Base-by-base conservation (phyloP, 2,888 invertebrate species). In the Caradrina kadenii region DNA sequence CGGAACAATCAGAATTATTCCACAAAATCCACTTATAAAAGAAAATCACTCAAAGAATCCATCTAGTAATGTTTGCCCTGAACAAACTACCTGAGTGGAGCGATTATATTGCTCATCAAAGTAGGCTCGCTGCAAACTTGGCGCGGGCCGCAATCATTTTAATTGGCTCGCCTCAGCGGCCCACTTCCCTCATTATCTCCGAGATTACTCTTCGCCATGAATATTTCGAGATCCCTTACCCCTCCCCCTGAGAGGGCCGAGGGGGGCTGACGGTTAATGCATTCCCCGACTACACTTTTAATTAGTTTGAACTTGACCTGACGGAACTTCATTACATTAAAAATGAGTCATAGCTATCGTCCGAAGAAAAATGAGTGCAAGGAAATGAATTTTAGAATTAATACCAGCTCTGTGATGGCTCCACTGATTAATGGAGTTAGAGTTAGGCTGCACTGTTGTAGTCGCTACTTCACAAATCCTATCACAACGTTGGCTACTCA, bases 261-360 rank as follows among this genome's bases (percentile, higher is more conserved):
- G 56, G 61, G 62, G 22, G 69, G 48, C 21, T 21, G 48, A 53
- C 61, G 62, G 76, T 69, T 83, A 83, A 83, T 83, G 77, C 81
- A 83, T 77, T 80, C 72, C 58, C 61, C 35, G 73, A 85, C 69
- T 77, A 83, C 83, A 71, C 76, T 85, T 85, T 86, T 86, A 84
- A 85, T 86, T 85, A 85, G 79, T 81, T 79, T 76, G 84, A 86
- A 82, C 86, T 85, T 86, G 84, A 85, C 84, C 86, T 65, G 56
- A 21, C 70, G 60, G 79, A 75, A 78, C 77, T 83, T 76, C 72
- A 79, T 85, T 77, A 81, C 64, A 76, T 69, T 68, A 73, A 84
- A 76, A 80, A 82, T 76, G 79, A 82, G 78, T 60, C 66, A 75
- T 72, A 55, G 67, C 66, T 56, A 66, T 63, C 73, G 68, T 42